Evolutionary conservation across 1,140 invertebrate species (phyloP), one percentile per base, ranked within the genome.

Genomic region (Aphelenchoides avenae): DNA sequence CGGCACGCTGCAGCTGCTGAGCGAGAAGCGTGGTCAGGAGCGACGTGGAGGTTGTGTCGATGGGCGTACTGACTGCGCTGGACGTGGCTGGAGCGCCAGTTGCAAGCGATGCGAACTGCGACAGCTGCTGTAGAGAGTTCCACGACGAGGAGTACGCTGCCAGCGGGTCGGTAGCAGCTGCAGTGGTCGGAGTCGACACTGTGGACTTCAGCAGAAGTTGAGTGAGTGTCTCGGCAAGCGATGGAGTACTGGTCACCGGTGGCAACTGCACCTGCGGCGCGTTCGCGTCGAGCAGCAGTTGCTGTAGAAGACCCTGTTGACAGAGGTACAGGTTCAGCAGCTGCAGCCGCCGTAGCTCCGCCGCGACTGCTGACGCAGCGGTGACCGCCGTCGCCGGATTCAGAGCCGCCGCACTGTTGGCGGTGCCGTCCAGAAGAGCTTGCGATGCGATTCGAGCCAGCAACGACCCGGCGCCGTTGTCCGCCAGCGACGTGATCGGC

Each of bases 281-380:
- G n/a, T 13, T 26, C 26, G 18, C 24, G 24, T 46, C 43, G 34
- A 46, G 3, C 5, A 46, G 5, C 18, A 46, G 27, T 13, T 15
- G 43, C 24, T 46, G 43, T 13, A 46, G n/a, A 11, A 46, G 34
- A 46, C 43, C 43, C 26, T 57, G 31, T 33, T 57, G 55, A 31
- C 61, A 57, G 15, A 57, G 24, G 33, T 63, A 57, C 20, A 61
- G 29, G 31, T 57, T 57, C 4, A 57, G 31, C 3, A 57, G 55
- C 61, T 46, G 57, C 20, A 57, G 34, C 15, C 55, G 55, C 20
- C 61, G 55, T 22, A 57, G 20, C 30, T 57, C 39, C 3, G 39
- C 55, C 31, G n/a, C 53, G 49, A 29, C 30, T 18, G 30, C n/a
- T 18, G 56, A 37, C 36, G 33, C 30, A 22, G 50, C 18, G 13